Evolutionary conservation across 2,888 invertebrate species (phyloP), one percentile per base, ranked within the genome.

Genomic region (Amiota communis): DNA sequence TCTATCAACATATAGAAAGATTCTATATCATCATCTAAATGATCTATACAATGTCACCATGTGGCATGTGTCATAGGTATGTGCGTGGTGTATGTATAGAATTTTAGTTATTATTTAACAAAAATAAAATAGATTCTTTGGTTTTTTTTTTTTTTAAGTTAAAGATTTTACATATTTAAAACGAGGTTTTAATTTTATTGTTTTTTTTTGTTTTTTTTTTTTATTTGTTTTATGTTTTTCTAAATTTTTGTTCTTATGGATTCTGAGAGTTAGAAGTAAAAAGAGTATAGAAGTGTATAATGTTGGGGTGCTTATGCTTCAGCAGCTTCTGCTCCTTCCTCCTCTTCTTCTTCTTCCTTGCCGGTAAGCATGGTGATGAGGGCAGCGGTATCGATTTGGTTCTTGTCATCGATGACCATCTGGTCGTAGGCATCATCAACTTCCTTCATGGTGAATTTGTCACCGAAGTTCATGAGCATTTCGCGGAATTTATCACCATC

Each of bases 391-490:
- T 97, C 96, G 90, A 97, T 96, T 92, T 93, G 93, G 90, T 96
- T 96, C 88, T 95, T 94, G 90, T 95, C 95, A 91, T 97, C 97
- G 89, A 97, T 95, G 76, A 95, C 94, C 94, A 97, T 96, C 91
- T 96, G 95, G 91, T 97, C 97, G 91, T 94, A 97, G 79, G 97
- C 97, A 89, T 97, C 97, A 90, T 97, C 96, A 87, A 95, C 95
- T 90, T 97, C 97, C 89, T 95, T 94, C 86, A 93, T 92, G 90
- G 93, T 91, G 93, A 97, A 97, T 92, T 96, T 97, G 89, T 97
- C 97, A 83, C 97, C 97, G 93, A 95, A 97, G 91, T 95, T 96
- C 94, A 96, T 95, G 89, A 97, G 93, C 85, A 96, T 95, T 91
- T 96, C 95, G 91, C 96, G 95, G 91, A 97, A 92, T 90, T 94